phyloP scores from a whole-genome alignment of 2,113 vertebrate genomes.

The Lagopus leucura region DNA sequence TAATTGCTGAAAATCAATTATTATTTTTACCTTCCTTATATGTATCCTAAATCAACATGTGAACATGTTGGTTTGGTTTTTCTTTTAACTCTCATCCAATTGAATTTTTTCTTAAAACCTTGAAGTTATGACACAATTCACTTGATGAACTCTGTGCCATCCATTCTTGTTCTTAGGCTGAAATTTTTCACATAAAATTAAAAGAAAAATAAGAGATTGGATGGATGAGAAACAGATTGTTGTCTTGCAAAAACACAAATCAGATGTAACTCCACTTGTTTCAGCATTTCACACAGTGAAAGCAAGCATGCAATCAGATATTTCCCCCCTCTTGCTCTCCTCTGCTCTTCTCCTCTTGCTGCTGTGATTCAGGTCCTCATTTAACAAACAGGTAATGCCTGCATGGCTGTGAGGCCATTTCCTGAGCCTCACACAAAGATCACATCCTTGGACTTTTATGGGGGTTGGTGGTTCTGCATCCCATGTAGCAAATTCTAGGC shows the following conservation, averaged over 20 bases:
- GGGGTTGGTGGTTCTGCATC: not conserved
- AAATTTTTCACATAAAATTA: not conserved
- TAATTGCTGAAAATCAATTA: not conserved
- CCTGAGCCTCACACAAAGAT: not conserved
- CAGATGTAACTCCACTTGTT: not conserved
- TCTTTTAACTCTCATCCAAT: not conserved
- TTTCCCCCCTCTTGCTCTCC: not conserved
- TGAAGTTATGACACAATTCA: not conserved
- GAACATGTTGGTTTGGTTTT: not conserved
- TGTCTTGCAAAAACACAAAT: not conserved
- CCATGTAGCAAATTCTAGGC: not conserved
- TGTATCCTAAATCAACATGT: not conserved
- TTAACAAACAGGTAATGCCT: not conserved
- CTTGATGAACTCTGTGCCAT: not conserved
- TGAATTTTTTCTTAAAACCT: not conserved
- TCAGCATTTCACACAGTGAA: not conserved
- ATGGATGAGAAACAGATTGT: not conserved
- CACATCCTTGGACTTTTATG: not conserved
- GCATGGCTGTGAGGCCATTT: not conserved
- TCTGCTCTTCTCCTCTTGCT: not conserved
- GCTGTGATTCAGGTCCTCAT: not conserved
- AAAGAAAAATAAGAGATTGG: not conserved
- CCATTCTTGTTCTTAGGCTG: not conserved
- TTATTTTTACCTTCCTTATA: not conserved
- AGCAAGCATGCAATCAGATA: not conserved